Base-by-base conservation (phyloP, 2,113 vertebrate genomes). In the Cygnus buccinator region DNA sequence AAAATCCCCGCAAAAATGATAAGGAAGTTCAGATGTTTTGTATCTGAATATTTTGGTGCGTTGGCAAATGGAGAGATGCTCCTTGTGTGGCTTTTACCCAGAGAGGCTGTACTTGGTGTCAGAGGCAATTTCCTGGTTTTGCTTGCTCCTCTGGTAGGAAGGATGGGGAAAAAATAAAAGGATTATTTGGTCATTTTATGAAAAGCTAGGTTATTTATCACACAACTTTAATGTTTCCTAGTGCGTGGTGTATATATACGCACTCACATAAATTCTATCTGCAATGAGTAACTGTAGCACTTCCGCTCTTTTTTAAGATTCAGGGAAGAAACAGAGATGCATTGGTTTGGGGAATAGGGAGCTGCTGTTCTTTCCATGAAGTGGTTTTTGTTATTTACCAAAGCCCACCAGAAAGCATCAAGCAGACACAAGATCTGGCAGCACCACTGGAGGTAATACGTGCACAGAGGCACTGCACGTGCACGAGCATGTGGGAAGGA, bases 401-500 rank as follows among this genome's bases (percentile, higher is more conserved):
- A 84, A 23, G 20, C 10, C 62, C 26, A 26, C 23, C 48, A 57
- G 48, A 37, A 43, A 33, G 10, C 8, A 4, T 23, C 21, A 13
- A 41, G 52, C 28, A 28, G 59, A 4, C 23, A 13, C 3, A n/a
- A 39, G 74, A 3, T 14, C 37, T 29, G 46, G 11, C 6, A 13
- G 46, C 17, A 1, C 16, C 3, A 1, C 5, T 3, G 5, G 80
- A 37, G 54, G 3, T 9, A 14, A 28, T 1, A n/a, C 2, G 3
- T 0, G 13, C 7, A 3, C 18, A 13, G 55, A 50, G 31, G 43
- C 9, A 1, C 20, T 8, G 43, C 3, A 0, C 4, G 13, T 21
- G 35, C 28, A 13, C 21, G 43, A 22, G 65, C 25, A 12, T 17
- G 16, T 8, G 41, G 48, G 29, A 11, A 6, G 10, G 61, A 28